These are phyloP conservation scores for Syngnathus acus DNA, from an alignment of 2,797 vertebrate genomes.

Conservation along the genomic window DNA sequence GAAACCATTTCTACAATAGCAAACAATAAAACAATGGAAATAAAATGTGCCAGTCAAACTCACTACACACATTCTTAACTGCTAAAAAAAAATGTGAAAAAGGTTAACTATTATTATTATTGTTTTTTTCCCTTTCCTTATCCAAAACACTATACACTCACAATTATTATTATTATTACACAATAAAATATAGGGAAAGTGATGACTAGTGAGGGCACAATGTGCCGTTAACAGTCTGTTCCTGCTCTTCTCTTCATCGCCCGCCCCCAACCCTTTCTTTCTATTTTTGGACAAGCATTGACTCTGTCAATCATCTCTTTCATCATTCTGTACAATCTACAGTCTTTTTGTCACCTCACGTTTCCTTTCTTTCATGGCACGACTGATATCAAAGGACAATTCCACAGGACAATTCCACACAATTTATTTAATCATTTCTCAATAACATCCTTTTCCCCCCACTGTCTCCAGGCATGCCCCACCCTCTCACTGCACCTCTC, in stretches of 20 bases:
- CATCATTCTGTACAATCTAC: slow-evolving; percentile 19
- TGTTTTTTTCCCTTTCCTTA: too few species aligned
- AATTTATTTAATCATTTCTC: slow-evolving; percentile 11
- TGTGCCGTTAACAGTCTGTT: slow-evolving; percentile 20
- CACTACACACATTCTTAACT: too few species aligned
- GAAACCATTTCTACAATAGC: neutral
- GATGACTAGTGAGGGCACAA: too few species aligned
- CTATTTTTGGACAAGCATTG: slow-evolving; percentile 25
- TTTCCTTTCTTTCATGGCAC: neutral
- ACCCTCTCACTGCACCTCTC: slow-evolving; percentile 12
- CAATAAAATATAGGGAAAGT: too few species aligned
- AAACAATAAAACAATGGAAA: neutral
- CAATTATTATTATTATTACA: too few species aligned
- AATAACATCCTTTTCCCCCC: slow-evolving; percentile 19
- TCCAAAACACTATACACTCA: too few species aligned
- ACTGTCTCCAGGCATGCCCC: neutral
- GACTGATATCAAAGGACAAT: too few species aligned
- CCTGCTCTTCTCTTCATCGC: slow-evolving; percentile 1
- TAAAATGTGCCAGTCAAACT: too few species aligned
- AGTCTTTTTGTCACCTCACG: neutral
- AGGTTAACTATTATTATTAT: too few species aligned
- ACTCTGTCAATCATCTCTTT: slow-evolving; percentile 15
- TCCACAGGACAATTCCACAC: neutral
- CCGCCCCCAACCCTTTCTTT: slow-evolving; percentile 9
- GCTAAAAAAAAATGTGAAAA: too few species aligned